phyloP scores from a whole-genome alignment of 1,140 invertebrate species.

The Pseudobourletiella spinata region DNA sequence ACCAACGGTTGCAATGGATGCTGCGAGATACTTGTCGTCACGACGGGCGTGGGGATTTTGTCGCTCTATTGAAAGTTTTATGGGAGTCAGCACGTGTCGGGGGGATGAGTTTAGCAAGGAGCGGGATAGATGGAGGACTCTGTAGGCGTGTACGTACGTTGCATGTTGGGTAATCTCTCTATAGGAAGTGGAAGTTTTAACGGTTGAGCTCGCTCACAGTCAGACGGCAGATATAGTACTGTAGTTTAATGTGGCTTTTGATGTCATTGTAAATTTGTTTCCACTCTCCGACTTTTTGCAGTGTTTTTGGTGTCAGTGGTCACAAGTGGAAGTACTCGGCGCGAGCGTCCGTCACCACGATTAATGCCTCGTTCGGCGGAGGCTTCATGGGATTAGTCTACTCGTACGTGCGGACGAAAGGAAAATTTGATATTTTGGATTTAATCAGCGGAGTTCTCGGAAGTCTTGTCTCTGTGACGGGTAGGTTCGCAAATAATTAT shows the following conservation, averaged over 20 bases:
- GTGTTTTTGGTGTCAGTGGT: slow-evolving; percentile 47
- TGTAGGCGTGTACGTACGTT: background rate
- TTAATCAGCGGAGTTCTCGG: slow-evolving; percentile 48
- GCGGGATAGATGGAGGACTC: background rate
- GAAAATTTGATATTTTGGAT: slow-evolving; percentile 43
- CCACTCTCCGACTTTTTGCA: slow-evolving; percentile 27
- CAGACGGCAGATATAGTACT: background rate
- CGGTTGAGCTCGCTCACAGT: background rate
- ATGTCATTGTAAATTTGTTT: background rate
- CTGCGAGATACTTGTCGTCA: no score
- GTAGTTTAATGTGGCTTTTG: background rate
- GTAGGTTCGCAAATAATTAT: slow-evolving; percentile 36
- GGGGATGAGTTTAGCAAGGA: no score
- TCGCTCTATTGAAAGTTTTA: no score
- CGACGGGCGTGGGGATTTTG: no score
- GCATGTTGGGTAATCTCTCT: background rate
- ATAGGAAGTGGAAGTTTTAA: background rate
- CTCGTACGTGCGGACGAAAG: slow-evolving; percentile 41
- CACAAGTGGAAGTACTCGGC: slow-evolving; percentile 48
- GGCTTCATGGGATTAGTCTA: slow-evolving; percentile 44
- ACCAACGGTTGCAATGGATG: no score
- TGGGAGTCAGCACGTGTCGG: no score
- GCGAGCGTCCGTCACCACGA: slow-evolving; percentile 46
- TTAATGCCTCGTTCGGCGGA: slow-evolving; percentile 47
- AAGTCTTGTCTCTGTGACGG: slow-evolving; percentile 48